Evolutionary conservation across 2,888 invertebrate genomes (phyloP), one percentile per base, ranked within the genome.

Genomic region (Cataglyphis albicans): DNA sequence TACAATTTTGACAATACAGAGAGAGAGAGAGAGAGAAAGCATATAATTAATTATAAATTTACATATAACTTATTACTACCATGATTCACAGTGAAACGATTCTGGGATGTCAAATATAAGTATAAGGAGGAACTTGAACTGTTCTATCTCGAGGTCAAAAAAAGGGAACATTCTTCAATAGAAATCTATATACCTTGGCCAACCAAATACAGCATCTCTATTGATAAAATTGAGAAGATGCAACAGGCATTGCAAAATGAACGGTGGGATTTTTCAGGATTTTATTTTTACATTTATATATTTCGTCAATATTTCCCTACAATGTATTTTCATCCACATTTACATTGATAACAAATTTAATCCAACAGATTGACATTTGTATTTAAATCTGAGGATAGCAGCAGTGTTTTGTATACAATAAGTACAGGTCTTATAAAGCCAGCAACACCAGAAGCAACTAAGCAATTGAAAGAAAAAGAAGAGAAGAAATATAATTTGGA

Each of bases 101-200:
- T 95, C 75, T 95, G 95, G 95, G 93, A 95, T 87, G 94, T 96
- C 3, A 90, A 94, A 52, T 95, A 95, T 87, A 93, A 93, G 35
- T 95, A 94, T 84, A 93, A 94, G 25, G 82, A 93, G n/a, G 85
- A 85, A 7, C 84, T 95, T 15, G 92, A 95, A 82, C 89, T 94
- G 63, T 90, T 95, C 52, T 95, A 95, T 83, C 91, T 96, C 32
- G 94, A 93, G 81, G 95, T 94, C 1, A 95, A 92, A 86, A 94
- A 93, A 84, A 92, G 86, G 0, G 94, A 94, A 89, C 88, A 92
- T 21, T 92, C 92, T 10, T 87, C 90, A 15, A 75, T 75, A 18
- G 94, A 95, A 86, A 92, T 94, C 63, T 96, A 95, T 90, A 72
- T 96, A 61, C 95, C 96, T 9, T 93, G 95, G 90, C 89, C 95